Base-by-base conservation (phyloP, 2,797 vertebrate species). In the Holocentrus rufus region DNA sequence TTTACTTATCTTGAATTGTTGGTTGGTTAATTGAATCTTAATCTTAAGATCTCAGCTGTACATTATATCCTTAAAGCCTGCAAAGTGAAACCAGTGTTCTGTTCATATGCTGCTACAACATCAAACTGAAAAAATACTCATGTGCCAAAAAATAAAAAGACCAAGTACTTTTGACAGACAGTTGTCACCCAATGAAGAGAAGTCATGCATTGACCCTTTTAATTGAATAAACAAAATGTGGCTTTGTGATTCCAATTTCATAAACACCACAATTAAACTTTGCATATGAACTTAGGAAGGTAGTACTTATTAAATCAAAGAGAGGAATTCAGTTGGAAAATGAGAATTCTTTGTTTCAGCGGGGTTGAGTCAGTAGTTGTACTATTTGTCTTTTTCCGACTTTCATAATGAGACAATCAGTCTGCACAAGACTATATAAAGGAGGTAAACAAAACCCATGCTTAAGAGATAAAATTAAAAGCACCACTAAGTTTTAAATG, bases 301-400 rank as follows among this genome's bases (percentile, higher is more conserved):
- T 44, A 52, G 57, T 53, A 17, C 31, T 73, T 73, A 65, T 6
- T 7, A 22, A 79, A 73, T 58, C 42, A 67, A 74, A 61, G 53
- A 61, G 2, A 39, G 53, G 27, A 69, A 77, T 69, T 77, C 39
- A 72, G 65, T 49, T 65, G 46, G 46, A 75, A 84, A 69, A 69
- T 72, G 7, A 65, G 7, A 46, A 44, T 44, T 44, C 46, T 62
- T 54, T 58, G 18, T 46, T 64, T 74, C 42, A 36, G 47, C 14
- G 11, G 22, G 7, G n/a, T 39, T 49, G 8, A 56, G 61, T 30
- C 10, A 52, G 5, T 1, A 1, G 34, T 22, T 47, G 23, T 4
- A 31, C 8, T 34, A 27, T 56, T 66, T 65, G 6, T 55, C n/a
- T 55, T 55, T 55, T 47, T 22, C 46, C 6, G 13, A 27, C 50